phyloP scores from a whole-genome alignment of 2,888 invertebrate genomes.

The Hypselothyrea guttata region DNA sequence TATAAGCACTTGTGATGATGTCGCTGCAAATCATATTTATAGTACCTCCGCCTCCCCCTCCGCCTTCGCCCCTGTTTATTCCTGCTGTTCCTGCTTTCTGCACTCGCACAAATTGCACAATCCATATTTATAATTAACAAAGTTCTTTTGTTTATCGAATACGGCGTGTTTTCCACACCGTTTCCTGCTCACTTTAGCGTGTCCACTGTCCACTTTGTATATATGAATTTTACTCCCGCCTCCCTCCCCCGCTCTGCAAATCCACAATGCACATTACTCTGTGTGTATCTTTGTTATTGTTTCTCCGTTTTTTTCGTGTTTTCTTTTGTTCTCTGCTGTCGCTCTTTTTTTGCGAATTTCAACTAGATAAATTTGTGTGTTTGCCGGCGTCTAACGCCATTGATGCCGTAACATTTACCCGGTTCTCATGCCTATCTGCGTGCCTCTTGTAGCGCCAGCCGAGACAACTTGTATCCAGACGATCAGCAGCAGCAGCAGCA shows the following conservation, averaged over 20 bases:
- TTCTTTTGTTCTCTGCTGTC: no score
- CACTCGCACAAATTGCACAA: conserved; percentile 54
- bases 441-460: conserved; percentile 79
- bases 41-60: conserved; percentile 1
- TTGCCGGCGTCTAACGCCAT: conserved; percentile 50
- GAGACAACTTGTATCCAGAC: conserved; percentile 80
- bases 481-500: conserved; percentile 65
- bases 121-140: conserved; percentile 73
- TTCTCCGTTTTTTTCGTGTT: conserved; percentile 9
- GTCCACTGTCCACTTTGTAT: conserved; percentile 38
- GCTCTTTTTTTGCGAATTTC: conserved; percentile 22
- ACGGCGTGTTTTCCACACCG: conserved; percentile 58
- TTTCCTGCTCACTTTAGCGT: conserved; percentile 74
- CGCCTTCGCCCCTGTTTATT: not conserved
- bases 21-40: conserved; percentile 28
- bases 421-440: conserved; percentile 61
- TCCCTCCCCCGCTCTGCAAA: not conserved
- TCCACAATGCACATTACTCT: not conserved
- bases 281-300: conserved; percentile 1
- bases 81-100: not conserved
- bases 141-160: conserved; percentile 71
- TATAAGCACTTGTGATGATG: conserved; percentile 43
- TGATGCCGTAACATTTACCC: conserved; percentile 33
- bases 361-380: conserved; percentile 66
- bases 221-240: no score